These are phyloP conservation scores for Coturnix japonica DNA, from an alignment of 2,113 vertebrate genomes.

Conservation along the genomic window DNA sequence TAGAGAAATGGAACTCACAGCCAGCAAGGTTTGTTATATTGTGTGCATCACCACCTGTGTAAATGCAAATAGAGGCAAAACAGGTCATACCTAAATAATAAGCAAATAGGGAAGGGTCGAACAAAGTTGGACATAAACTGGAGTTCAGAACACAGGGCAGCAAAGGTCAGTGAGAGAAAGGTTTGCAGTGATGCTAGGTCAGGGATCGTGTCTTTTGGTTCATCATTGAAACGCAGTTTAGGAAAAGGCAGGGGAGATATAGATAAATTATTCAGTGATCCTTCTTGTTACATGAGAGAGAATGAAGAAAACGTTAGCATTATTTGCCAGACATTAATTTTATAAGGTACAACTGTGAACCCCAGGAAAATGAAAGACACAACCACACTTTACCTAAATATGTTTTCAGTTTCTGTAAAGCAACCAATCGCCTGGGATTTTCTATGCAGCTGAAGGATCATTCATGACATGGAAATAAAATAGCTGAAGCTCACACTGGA, in stretches of 20 bases:
- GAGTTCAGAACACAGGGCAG: background rate
- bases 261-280: background rate
- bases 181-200: background rate
- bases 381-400: background rate
- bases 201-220: background rate
- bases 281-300: background rate
- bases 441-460: background rate
- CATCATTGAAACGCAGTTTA: background rate
- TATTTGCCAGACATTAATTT: background rate
- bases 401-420: background rate
- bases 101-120: background rate
- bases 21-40: background rate
- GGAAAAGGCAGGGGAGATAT: background rate
- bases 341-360: background rate
- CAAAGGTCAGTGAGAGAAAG: background rate
- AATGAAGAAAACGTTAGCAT: background rate
- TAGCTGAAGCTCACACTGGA: background rate
- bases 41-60: background rate
- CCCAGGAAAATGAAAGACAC: background rate
- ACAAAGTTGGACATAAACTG: background rate
- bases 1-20: background rate
- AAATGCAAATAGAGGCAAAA: background rate
- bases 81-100: background rate
- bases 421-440: background rate
- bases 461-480: background rate